These are phyloP conservation scores for Ormia ochracea DNA, from an alignment of 2,888 invertebrate species.

Conservation along the genomic window DNA sequence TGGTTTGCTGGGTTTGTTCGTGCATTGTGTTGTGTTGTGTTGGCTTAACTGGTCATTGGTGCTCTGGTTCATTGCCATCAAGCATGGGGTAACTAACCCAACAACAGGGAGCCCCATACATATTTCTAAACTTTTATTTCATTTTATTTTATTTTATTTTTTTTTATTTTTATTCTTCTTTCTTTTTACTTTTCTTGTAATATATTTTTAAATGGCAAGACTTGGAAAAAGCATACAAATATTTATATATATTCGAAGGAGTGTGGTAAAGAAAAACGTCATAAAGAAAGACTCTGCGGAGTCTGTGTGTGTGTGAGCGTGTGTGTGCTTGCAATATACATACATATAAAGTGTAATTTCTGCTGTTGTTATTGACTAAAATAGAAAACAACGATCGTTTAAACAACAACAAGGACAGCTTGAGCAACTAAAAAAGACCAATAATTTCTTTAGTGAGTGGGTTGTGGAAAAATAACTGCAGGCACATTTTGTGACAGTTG, in stretches of 20 bases:
- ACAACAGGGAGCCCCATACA: constrained; percentile 65
- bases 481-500: constrained; percentile 37
- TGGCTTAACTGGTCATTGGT: constrained; percentile 74
- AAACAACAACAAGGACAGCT: constrained; percentile 15
- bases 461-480: constrained; percentile 42
- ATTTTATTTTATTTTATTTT: too few species aligned
- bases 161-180: constrained; percentile 52
- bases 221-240: background rate
- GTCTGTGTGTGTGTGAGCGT: background rate
- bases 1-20: constrained; percentile 25
- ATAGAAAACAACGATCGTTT: constrained; percentile 24
- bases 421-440: background rate
- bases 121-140: too few species aligned
- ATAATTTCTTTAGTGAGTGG: constrained; percentile 30
- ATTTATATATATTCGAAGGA: constrained; percentile 14
- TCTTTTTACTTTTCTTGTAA: background rate
- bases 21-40: constrained; percentile 32
- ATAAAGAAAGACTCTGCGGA: constrained; percentile 45
- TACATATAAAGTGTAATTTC: background rate
- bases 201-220: constrained; percentile 34
- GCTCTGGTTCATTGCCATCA: constrained; percentile 78
- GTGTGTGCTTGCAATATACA: background rate
- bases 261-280: constrained; percentile 33
- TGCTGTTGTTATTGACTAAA: constrained; percentile 21
- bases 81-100: constrained; percentile 76